These are phyloP conservation scores for Cebus imitator DNA, from an alignment of 2,113 vertebrate genomes.

Conservation along the genomic window DNA sequence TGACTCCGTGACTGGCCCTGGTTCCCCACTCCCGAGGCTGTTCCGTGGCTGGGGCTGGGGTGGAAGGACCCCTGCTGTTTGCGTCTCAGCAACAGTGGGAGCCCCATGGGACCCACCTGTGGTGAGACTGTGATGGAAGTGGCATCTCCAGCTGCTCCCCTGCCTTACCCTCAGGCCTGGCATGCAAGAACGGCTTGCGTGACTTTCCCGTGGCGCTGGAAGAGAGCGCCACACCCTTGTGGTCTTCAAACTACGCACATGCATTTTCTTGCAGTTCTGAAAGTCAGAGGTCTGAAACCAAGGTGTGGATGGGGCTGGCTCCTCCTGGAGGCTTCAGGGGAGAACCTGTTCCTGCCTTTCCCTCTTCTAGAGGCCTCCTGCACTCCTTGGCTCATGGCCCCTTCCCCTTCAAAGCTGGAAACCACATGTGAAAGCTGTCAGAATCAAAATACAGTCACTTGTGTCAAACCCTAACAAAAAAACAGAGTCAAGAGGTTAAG, in stretches of 20 bases:
- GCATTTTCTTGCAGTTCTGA: neutral
- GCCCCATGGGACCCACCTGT: neutral
- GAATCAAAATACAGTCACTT: neutral
- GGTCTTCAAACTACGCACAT: rapidly evolving
- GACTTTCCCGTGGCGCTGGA: neutral
- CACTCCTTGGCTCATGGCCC: neutral
- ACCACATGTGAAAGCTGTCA: neutral
- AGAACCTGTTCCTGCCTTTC: neutral
- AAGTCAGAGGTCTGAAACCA: neutral
- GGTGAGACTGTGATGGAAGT: neutral
- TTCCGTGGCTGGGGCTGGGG: neutral
- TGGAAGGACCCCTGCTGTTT: neutral
- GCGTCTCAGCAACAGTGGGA: neutral
- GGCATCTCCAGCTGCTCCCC: neutral
- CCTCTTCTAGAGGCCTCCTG: neutral
- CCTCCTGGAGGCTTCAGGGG: neutral
- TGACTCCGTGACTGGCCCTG: neutral
- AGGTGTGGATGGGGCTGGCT: neutral
- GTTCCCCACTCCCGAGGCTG: neutral
- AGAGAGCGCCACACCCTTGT: neutral
- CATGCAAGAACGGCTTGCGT: neutral
- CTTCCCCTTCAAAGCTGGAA: neutral
- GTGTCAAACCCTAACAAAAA: neutral
- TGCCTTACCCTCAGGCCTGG: neutral
- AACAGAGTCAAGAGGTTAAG: neutral